A percentile compares a stretch with the other conserved stretches of the same genome.
phyloP scores from a whole-genome alignment of 2,888 invertebrate genomes.

The Carabus problematicus region DNA sequence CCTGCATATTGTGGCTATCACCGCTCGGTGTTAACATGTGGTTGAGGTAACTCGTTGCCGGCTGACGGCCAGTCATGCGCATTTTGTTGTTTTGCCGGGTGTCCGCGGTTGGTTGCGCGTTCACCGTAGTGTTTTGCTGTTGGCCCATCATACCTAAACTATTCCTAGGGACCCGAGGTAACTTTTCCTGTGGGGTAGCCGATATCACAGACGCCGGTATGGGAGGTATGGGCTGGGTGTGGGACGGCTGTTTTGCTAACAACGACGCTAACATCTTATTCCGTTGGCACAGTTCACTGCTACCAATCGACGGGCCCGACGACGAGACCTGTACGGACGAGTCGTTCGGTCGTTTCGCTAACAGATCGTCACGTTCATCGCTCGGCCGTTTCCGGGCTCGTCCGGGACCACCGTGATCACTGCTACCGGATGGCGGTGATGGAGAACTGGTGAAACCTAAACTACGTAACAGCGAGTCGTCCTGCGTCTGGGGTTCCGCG shows the following conservation, averaged over 20 bases:
- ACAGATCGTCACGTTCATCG: slow-evolving; percentile 67
- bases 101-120: slow-evolving; percentile 43
- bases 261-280: slow-evolving; percentile 87
- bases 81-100: slow-evolving; percentile 45
- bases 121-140: slow-evolving; percentile 42
- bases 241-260: slow-evolving; percentile 76
- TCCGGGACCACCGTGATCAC: slow-evolving; percentile 54
- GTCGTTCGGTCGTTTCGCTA: slow-evolving; percentile 60
- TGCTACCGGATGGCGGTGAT: slow-evolving; percentile 62
- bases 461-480: slow-evolving; percentile 63
- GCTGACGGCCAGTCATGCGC: slow-evolving; percentile 52
- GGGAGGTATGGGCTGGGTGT: slow-evolving; percentile 68
- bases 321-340: slow-evolving; percentile 55
- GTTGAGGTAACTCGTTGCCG: slow-evolving; percentile 57
- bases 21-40: slow-evolving; percentile 55
- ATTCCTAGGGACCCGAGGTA: slow-evolving; percentile 60
- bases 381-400: slow-evolving; percentile 67
- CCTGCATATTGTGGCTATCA: slow-evolving; percentile 49
- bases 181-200: slow-evolving; percentile 75
- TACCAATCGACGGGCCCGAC: slow-evolving; percentile 55
- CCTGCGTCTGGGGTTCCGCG: slow-evolving; percentile 59
- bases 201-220: slow-evolving; percentile 70
- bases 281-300: slow-evolving; percentile 78
- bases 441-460: slow-evolving; percentile 67
- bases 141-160: slow-evolving; percentile 43